Conservation (phyloP, 2,113 vertebrate genomes). For the Epinephelus cyanopodus region DNA sequence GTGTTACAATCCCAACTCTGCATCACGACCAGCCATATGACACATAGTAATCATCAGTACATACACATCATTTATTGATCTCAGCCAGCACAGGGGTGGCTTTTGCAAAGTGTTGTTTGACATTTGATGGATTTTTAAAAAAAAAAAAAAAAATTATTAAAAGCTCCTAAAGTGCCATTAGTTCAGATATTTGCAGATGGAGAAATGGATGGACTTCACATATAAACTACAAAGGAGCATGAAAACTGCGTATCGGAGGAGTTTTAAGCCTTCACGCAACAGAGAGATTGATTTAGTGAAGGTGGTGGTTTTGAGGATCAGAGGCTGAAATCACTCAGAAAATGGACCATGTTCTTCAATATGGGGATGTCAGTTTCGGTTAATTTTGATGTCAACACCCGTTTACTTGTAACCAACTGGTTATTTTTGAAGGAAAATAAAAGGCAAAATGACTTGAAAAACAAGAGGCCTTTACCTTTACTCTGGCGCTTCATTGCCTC, state of each 20-base stretch:
- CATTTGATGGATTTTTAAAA: background rate
- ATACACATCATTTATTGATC: conserved; percentile 1
- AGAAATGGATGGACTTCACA: background rate
- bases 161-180: background rate
- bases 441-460: no score
- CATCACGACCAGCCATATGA: conserved; percentile 1
- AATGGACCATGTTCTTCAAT: background rate
- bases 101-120: background rate
- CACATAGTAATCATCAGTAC: background rate
- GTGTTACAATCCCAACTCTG: conserved; percentile 13
- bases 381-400: no score
- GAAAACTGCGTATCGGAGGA: no score
- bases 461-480: no score
- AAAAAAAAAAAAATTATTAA: no score
- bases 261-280: background rate
- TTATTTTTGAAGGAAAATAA: no score
- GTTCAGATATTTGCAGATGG: background rate
- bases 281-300: background rate
- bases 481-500: no score
- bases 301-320: background rate
- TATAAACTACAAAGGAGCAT: background rate
- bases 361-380: no score
- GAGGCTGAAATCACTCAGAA: background rate
- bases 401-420: no score
- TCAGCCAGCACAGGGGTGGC: background rate